Percentiles rank a stretch among this genome's conserved stretches.
Conservation (phyloP, 2,797 vertebrate species). For the Acanthornis magna region DNA sequence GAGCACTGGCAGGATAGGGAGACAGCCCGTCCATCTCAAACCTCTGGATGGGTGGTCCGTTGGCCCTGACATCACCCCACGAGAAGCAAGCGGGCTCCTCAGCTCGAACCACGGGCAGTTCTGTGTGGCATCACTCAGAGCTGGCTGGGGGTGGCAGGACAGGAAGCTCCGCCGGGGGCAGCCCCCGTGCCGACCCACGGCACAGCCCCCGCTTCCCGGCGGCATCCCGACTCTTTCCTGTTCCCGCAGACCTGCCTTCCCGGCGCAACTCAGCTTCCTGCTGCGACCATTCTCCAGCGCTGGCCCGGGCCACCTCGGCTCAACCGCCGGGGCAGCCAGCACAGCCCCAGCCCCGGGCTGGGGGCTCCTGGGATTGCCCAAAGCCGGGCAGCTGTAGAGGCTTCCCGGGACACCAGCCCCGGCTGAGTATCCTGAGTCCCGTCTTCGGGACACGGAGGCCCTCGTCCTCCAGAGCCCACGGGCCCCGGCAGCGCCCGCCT, state of each 20-base stretch:
- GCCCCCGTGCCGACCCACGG: too few species aligned
- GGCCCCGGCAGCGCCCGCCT: background rate
- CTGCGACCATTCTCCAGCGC: background rate
- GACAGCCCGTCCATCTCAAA: background rate
- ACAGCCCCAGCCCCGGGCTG: background rate
- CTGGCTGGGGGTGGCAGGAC: background rate
- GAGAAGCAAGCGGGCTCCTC: background rate
- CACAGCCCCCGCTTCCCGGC: background rate
- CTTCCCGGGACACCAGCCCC: background rate
- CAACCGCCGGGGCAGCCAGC: background rate
- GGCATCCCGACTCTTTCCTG: background rate
- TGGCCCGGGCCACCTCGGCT: background rate
- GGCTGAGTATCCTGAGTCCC: too few species aligned
- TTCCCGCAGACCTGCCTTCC: background rate
- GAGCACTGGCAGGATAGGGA: background rate
- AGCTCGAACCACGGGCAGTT: background rate
- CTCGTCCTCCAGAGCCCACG: background rate
- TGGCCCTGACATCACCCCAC: background rate
- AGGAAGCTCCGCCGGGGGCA: background rate
- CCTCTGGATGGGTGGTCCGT: background rate
- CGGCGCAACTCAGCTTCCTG: slow-evolving; percentile 39
- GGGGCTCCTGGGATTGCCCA: background rate
- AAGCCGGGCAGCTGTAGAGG: background rate
- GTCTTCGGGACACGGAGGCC: background rate
- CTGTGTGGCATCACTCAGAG: background rate